Conservation (phyloP, 2,888 invertebrate species). For the Noctuana brunneofusca region DNA sequence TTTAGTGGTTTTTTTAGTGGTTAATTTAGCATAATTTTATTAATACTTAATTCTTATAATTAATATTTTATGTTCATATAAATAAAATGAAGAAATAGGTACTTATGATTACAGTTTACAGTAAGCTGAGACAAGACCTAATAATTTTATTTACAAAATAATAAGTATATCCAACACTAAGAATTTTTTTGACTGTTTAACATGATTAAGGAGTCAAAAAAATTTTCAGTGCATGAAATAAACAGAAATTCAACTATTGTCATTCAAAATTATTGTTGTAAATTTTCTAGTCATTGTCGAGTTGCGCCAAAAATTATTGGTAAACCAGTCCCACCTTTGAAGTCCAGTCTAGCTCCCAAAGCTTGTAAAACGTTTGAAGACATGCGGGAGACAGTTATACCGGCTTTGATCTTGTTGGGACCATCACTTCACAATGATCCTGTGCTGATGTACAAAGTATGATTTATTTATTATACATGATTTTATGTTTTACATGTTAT, state of each 20-base stretch:
- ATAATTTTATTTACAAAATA: no score
- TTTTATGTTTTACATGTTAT: neutral
- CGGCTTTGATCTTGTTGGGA: slow-evolving; percentile 93
- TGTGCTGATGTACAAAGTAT: slow-evolving; percentile 92
- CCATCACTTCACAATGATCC: slow-evolving; percentile 94
- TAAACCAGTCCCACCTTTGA: slow-evolving; percentile 75
- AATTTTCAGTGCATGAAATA: no score
- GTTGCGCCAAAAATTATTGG: slow-evolving; percentile 88
- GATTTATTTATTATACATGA: slow-evolving; percentile 32
- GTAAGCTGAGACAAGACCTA: no score
- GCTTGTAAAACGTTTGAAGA: slow-evolving; percentile 88
- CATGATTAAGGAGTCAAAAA: no score
- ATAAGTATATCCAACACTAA: no score
- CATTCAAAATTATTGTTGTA: neutral
- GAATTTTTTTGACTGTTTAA: no score
- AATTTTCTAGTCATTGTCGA: slow-evolving; percentile 86
- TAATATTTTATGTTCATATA: no score
- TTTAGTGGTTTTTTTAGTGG: neutral
- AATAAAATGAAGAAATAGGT: no score
- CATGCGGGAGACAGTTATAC: slow-evolving; percentile 89
- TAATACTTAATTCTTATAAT: neutral
- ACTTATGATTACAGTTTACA: no score
- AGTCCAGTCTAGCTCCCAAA: slow-evolving; percentile 84
- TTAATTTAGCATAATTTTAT: neutral
- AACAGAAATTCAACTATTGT: no score